phyloP scores from a whole-genome alignment of 2,888 invertebrate genomes.

The Hydroisotoma schaefferi region DNA sequence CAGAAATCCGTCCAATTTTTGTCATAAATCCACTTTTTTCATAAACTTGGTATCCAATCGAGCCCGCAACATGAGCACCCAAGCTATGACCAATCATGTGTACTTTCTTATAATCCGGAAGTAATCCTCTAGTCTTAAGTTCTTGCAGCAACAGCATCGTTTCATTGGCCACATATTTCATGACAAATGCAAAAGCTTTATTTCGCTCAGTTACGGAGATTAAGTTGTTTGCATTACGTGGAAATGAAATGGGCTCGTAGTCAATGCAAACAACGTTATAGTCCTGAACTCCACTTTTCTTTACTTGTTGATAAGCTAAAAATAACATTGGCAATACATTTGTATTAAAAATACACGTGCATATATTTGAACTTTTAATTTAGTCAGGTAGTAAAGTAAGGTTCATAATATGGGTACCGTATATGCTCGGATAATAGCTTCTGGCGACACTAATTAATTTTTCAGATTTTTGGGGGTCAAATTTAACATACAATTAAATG shows the following conservation, averaged over 20 bases:
- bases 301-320: not conserved
- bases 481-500: too few species aligned
- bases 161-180: not conserved
- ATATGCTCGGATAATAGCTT: too few species aligned
- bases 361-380: too few species aligned
- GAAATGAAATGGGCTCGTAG: not conserved
- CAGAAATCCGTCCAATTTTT: not conserved
- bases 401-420: too few species aligned
- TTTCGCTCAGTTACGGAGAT: not conserved
- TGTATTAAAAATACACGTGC: not conserved
- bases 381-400: too few species aligned
- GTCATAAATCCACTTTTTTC: not conserved
- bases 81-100: not conserved
- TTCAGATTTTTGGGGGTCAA: too few species aligned
- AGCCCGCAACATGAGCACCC: not conserved
- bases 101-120: not conserved
- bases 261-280: not conserved
- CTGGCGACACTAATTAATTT: too few species aligned
- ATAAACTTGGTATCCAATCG: not conserved
- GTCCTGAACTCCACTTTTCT: not conserved
- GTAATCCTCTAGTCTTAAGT: not conserved
- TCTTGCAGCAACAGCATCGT: not conserved
- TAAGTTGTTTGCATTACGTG: not conserved
- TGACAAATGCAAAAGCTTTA: not conserved
- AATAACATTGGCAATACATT: too few species aligned